These are phyloP conservation scores for Halotydeus destructor DNA, from an alignment of 1,140 invertebrate genomes.

Conservation along the genomic window DNA sequence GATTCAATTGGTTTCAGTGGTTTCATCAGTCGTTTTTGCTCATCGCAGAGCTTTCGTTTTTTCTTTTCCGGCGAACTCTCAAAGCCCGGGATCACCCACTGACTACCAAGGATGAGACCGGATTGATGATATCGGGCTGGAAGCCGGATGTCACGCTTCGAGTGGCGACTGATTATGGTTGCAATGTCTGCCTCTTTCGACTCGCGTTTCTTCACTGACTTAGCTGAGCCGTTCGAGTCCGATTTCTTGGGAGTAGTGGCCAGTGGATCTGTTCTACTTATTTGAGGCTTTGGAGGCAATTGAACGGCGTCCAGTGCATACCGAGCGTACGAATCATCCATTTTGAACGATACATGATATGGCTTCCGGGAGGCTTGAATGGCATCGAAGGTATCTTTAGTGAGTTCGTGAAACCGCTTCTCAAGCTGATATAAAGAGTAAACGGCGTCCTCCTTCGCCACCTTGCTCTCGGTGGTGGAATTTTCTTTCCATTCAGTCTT, in stretches of 20 bases:
- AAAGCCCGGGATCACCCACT: constrained; percentile 5
- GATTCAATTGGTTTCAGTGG: too few relatives aligned
- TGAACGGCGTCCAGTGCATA: background rate
- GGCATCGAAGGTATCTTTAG: too few relatives aligned
- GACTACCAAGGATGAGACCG: constrained; percentile 4
- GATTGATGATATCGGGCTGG: constrained; percentile 7
- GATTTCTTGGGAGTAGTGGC: background rate
- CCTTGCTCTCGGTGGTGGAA: too few relatives aligned
- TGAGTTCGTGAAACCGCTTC: too few relatives aligned
- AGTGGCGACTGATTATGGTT: background rate
- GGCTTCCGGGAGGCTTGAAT: background rate
- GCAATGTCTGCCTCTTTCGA: background rate
- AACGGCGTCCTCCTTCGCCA: too few relatives aligned
- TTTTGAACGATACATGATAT: background rate
- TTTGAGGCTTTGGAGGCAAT: background rate
- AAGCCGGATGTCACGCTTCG: constrained; percentile 9
- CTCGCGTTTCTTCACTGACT: background rate
- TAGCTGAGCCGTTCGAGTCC: background rate
- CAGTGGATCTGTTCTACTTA: background rate
- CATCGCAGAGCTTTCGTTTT: background rate
- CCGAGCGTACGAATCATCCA: background rate
- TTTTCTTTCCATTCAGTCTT: too few relatives aligned
- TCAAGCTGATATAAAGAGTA: too few relatives aligned
- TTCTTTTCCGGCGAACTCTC: background rate
- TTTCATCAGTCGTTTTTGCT: background rate